Conservation (phyloP, 2,797 vertebrate genomes). For the Aphelocoma californica region DNA sequence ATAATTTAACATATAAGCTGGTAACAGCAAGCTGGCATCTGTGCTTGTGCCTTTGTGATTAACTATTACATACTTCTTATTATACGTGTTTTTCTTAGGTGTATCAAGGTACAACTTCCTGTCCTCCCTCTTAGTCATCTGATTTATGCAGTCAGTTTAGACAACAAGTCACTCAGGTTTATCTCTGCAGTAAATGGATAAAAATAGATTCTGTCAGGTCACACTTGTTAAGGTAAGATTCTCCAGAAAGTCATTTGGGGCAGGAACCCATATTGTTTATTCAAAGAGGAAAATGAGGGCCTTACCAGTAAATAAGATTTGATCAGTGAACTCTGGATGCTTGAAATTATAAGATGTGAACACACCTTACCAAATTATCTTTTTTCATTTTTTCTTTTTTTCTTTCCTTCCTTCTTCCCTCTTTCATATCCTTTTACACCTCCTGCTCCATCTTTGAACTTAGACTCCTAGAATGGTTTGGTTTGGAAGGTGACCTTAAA, state of each 20-base stretch:
- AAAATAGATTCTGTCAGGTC: neutral
- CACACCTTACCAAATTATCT: neutral
- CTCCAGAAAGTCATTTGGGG: neutral
- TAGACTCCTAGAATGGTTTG: neutral
- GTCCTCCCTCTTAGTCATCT: neutral
- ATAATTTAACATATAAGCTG: neutral
- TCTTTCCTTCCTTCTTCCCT: neutral
- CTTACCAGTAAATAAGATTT: neutral
- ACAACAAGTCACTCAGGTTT: neutral
- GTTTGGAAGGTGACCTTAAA: neutral
- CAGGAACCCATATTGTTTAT: neutral
- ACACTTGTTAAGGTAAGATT: neutral
- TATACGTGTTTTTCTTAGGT: neutral
- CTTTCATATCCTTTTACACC: neutral
- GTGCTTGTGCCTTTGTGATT: neutral
- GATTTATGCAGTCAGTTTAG: neutral
- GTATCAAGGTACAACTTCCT: neutral
- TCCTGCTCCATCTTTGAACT: neutral
- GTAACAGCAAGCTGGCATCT: neutral
- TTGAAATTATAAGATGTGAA: neutral
- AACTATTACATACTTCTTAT: neutral
- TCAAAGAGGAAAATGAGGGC: neutral
- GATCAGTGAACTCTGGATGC: neutral
- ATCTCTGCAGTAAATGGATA: neutral
- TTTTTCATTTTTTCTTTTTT: neutral